phyloP scores from a whole-genome alignment of 2,113 vertebrate species.

The Mastomys natalensis region DNA sequence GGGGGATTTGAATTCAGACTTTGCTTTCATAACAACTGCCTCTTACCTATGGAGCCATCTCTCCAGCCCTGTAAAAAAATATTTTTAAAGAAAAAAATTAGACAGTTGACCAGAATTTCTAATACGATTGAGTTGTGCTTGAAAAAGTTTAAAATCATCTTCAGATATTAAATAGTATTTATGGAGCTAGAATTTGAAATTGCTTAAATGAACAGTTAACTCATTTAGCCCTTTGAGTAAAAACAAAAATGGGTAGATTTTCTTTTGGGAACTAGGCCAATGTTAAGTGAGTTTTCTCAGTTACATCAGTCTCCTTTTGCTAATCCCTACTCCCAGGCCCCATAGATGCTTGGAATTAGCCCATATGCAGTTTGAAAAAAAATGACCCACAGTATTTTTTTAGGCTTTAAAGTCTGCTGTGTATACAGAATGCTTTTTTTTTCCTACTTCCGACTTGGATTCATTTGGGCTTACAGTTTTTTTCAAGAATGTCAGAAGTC shows the following conservation, averaged over 20 bases:
- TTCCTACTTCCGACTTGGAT: slow-evolving; percentile 14
- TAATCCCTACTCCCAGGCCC: neutral
- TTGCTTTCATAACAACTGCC: neutral
- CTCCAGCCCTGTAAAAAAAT: neutral
- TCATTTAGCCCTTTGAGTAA: slow-evolving; percentile 57
- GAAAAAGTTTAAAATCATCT: slow-evolving; percentile 48
- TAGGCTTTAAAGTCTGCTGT: neutral
- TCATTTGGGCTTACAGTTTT: neutral
- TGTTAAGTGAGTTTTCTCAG: slow-evolving; percentile 51
- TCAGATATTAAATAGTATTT: slow-evolving; percentile 29
- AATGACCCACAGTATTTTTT: slow-evolving; percentile 29
- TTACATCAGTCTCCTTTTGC: slow-evolving; percentile 33
- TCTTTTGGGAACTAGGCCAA: slow-evolving; percentile 65
- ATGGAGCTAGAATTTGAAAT: slow-evolving; percentile 42
- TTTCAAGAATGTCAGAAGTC: slow-evolving; percentile 42
- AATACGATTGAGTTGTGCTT: slow-evolving; percentile 45
- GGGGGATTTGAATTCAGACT: neutral
- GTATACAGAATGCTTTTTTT: slow-evolving; percentile 18
- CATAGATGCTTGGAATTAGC: slow-evolving; percentile 58
- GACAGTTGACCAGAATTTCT: slow-evolving; percentile 58
- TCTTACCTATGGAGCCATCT: neutral
- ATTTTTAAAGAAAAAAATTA: slow-evolving; percentile 33
- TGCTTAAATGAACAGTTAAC: slow-evolving; percentile 61
- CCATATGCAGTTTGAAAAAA: slow-evolving; percentile 1
- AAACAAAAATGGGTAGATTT: slow-evolving; percentile 53